These are phyloP conservation scores for Bufo bufo DNA, from an alignment of 2,113 vertebrate genomes.

Conservation along the genomic window DNA sequence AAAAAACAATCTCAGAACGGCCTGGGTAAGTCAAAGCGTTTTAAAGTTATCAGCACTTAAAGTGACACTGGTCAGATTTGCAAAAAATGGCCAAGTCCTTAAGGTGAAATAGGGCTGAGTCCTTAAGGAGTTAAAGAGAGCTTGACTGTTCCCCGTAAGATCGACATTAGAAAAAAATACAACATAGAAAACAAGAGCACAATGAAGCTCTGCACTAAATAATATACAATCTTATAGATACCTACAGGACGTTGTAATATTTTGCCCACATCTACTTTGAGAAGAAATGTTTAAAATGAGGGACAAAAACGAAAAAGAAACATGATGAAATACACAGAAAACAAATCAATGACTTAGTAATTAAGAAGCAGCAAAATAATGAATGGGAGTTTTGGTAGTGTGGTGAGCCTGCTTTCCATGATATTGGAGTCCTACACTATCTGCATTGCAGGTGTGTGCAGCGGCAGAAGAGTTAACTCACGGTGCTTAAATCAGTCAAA, in stretches of 20 bases:
- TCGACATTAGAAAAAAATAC: neutral
- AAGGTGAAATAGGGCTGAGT: no score
- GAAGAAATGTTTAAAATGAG: neutral
- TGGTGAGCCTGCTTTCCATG: neutral
- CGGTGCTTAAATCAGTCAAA: conserved; percentile 44
- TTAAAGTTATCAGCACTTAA: no score
- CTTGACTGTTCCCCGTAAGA: no score
- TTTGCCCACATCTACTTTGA: neutral
- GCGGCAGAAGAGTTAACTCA: conserved; percentile 35
- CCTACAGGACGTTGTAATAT: neutral
- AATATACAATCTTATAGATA: neutral
- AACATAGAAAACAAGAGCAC: neutral
- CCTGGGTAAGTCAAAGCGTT: no score
- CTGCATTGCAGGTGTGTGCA: conserved; percentile 52
- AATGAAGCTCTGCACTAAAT: neutral
- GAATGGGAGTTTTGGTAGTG: neutral
- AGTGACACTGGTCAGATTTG: no score
- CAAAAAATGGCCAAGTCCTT: no score
- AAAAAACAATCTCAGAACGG: no score
- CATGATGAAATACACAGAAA: neutral
- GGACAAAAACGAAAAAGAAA: neutral
- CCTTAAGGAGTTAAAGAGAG: no score
- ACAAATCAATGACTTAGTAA: conserved; percentile 5
- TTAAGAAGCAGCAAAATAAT: neutral
- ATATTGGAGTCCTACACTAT: conserved; percentile 1